Evolutionary conservation across 37 sponge, comb jelly and placozoan genomes (phyloP).

Genomic region (Eunapius fragilis): DNA sequence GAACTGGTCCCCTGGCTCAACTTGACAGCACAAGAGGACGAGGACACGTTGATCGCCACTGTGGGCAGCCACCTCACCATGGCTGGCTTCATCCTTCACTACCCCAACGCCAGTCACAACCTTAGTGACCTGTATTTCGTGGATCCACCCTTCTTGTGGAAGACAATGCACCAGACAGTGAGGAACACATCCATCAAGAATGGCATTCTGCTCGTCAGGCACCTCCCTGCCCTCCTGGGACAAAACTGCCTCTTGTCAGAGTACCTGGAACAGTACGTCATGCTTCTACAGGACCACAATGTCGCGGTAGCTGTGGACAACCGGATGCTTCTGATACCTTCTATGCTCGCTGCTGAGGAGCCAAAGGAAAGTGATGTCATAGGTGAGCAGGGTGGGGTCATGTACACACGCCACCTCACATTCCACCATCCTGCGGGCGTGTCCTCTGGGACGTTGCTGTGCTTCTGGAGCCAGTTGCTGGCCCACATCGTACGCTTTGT

Average conservation of each 20-base stretch:
- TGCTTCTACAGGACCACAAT: slow-evolving; percentile 57
- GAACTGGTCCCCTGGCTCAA: slow-evolving; percentile 12
- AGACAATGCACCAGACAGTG: slow-evolving; percentile 72
- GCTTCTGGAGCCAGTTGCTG: not conserved
- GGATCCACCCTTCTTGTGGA: slow-evolving; percentile 67
- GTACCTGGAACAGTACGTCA: slow-evolving; percentile 66
- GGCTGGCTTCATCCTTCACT: slow-evolving; percentile 66
- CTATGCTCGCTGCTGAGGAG: slow-evolving; percentile 37
- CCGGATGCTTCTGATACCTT: slow-evolving; percentile 57
- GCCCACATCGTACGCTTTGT: not conserved
- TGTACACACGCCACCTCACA: not conserved
- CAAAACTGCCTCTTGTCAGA: slow-evolving; percentile 46
- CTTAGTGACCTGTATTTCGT: slow-evolving; percentile 70
- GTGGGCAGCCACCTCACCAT: slow-evolving; percentile 54
- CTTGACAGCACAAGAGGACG: slow-evolving; percentile 28
- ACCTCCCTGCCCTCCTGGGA: slow-evolving; percentile 31
- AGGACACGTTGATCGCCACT: slow-evolving; percentile 40
- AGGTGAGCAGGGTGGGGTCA: not conserved
- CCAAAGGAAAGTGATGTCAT: not conserved
- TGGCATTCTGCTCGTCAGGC: slow-evolving; percentile 56
- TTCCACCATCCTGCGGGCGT: not conserved
- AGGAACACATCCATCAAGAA: slow-evolving; percentile 55
- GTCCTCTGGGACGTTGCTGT: not conserved
- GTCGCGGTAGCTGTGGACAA: slow-evolving; percentile 73
- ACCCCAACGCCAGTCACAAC: slow-evolving; percentile 46